Base-by-base conservation (phyloP, 2,113 vertebrate species). In the Microtus richardsoni region DNA sequence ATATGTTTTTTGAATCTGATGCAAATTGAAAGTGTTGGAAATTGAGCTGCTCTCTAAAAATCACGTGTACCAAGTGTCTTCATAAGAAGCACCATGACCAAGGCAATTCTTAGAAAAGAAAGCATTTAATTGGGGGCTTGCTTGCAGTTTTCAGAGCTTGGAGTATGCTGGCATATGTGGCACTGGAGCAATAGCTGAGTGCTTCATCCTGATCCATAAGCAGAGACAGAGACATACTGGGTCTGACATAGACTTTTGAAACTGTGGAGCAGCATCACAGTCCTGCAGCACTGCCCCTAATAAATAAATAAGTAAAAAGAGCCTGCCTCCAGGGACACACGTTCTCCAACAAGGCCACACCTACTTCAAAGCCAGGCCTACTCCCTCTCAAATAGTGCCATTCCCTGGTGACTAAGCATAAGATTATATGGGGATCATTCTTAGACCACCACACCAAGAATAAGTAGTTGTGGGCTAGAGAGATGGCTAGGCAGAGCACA, bases 1-100 rank as follows among this genome's bases (percentile, higher is more conserved):
- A 74, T 68, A 12, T 77, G 33, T 91, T 86, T 9, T 85, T 82
- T 87, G 16, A 36, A 64, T 96, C 88, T 93, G 24, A 79, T 95
- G 47, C 78, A 77, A 91, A 88, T 62, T 82, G 7, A 94, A 62
- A 58, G 41, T 93, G 14, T 94, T 86, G 80, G n/a, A 28, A 95
- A 89, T 41, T 19, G 92, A 82, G 13, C 21, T n/a, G 36, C 5
- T 21, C 60, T 21, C 39, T 94, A 88, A 95, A 85, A 86, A 44
- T 94, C 44, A 64, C 11, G 19, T 60, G 82, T 92, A 74, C 16
- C 47, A 91, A 80, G 22, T 39, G 4, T 80, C 21, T 60, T 41
- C 26, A 7, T 60, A 83, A 41, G 22, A 28, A n/a, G 24, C 54
- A 17, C 79, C n/a, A 60, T 60, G 54, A 41, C 54, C n/a, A 62